These are phyloP conservation scores for Gorsachius goisagi DNA, from an alignment of 2,113 vertebrate genomes.

Conservation along the genomic window DNA sequence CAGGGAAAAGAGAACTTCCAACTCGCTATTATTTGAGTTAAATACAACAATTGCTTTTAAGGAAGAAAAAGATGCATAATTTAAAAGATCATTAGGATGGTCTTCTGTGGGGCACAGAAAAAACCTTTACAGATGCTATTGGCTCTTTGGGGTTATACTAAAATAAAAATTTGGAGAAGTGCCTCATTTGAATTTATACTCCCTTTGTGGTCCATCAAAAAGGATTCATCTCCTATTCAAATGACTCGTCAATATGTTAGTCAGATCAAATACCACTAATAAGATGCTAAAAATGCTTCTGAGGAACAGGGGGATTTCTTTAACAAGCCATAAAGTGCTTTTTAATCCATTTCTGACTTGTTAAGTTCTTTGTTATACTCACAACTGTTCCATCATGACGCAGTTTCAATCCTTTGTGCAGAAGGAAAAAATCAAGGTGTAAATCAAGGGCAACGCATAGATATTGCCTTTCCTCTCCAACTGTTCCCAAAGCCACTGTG, in stretches of 20 bases:
- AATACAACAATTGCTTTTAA: not conserved
- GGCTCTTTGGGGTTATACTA: slow-evolving; percentile 19
- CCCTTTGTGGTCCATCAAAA: slow-evolving; percentile 72
- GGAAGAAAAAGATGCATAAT: not conserved
- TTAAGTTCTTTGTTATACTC: slow-evolving; percentile 69
- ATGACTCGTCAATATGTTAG: slow-evolving; percentile 76
- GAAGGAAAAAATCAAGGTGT: slow-evolving; percentile 57
- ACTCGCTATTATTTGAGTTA: not conserved
- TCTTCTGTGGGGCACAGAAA: slow-evolving; percentile 26
- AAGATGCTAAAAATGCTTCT: slow-evolving; percentile 75
- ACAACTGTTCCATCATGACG: slow-evolving; percentile 55
- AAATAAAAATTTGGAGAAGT: slow-evolving; percentile 64
- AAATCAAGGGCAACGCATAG: slow-evolving; percentile 30
- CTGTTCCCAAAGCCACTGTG: not conserved
- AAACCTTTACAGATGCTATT: slow-evolving; percentile 46
- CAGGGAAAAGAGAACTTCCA: not conserved
- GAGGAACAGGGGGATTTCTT: slow-evolving; percentile 70
- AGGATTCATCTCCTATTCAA: slow-evolving; percentile 68
- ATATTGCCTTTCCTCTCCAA: not conserved
- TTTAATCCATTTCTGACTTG: slow-evolving; percentile 78
- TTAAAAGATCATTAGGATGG: slow-evolving; percentile 27
- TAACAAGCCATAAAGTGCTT: slow-evolving; percentile 76
- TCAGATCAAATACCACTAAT: slow-evolving; percentile 75
- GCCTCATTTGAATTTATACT: slow-evolving; percentile 71
- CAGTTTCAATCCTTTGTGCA: slow-evolving; percentile 58